These are phyloP conservation scores for Zygaena filipendulae DNA, from an alignment of 2,888 invertebrate species.

Conservation along the genomic window DNA sequence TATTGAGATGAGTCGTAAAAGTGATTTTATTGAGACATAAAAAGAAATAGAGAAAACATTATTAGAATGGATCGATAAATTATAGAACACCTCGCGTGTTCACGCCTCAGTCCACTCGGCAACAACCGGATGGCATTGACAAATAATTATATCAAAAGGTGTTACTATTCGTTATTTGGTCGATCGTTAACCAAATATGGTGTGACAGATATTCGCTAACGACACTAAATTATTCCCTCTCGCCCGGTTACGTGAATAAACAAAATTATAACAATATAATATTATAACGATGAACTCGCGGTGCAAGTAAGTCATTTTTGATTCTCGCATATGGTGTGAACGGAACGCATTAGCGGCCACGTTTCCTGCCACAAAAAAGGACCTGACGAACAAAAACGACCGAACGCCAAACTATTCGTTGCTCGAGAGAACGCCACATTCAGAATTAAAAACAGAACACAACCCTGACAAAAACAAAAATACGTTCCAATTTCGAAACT, in stretches of 20 bases:
- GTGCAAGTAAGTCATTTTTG: slow-evolving; percentile 35
- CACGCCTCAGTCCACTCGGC: too few species aligned
- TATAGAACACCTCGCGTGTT: slow-evolving; percentile 19
- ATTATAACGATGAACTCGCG: slow-evolving; percentile 27
- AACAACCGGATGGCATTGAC: too few species aligned
- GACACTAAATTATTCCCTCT: slow-evolving; percentile 40
- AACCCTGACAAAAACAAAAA: slow-evolving; percentile 12
- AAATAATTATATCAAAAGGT: slow-evolving; percentile 33
- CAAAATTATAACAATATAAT: slow-evolving; percentile 45
- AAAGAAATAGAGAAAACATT: too few species aligned
- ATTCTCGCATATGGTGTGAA: slow-evolving; percentile 50
- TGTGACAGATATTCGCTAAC: slow-evolving; percentile 43
- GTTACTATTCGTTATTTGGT: slow-evolving; percentile 24
- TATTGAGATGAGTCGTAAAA: too few species aligned
- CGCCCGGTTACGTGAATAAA: slow-evolving; percentile 31
- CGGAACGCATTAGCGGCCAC: slow-evolving; percentile 36
- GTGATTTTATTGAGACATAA: too few species aligned
- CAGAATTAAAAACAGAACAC: slow-evolving; percentile 12
- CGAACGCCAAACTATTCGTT: slow-evolving; percentile 13
- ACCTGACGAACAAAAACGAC: slow-evolving; percentile 23
- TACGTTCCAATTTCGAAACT: too few species aligned
- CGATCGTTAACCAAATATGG: slow-evolving; percentile 34
- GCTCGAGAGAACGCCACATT: slow-evolving; percentile 5
- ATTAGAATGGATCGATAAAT: too few species aligned
- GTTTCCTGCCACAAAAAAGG: slow-evolving; percentile 36